These are phyloP conservation scores for Argyrosomus regius DNA, from an alignment of 2,797 vertebrate genomes.

Conservation along the genomic window DNA sequence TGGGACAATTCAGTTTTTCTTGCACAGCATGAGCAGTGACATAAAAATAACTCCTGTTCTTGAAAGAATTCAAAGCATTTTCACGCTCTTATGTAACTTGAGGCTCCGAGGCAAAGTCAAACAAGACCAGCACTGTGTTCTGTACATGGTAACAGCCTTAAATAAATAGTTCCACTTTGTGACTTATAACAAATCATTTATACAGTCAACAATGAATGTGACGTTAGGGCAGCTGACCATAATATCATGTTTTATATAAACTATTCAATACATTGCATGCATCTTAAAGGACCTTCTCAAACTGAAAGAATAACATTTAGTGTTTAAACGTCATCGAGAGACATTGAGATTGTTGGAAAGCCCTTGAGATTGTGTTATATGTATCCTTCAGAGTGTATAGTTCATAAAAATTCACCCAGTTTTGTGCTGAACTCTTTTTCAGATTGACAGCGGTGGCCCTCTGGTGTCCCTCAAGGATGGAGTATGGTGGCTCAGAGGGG, in stretches of 20 bases:
- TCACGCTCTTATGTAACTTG: conserved; percentile 45
- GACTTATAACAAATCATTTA: conserved; percentile 37
- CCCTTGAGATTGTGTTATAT: neutral
- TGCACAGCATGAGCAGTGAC: conserved; percentile 9
- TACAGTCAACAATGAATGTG: conserved; percentile 27
- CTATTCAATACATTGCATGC: conserved; percentile 1
- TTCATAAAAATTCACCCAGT: neutral
- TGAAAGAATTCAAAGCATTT: conserved; percentile 51
- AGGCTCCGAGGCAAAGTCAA: conserved; percentile 33
- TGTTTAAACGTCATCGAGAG: neutral
- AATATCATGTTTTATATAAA: conserved; percentile 14
- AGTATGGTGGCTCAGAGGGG: conserved; percentile 90
- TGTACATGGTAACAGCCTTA: conserved; percentile 21
- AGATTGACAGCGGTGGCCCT: conserved; percentile 90
- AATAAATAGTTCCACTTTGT: conserved; percentile 38
- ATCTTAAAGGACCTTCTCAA: neutral
- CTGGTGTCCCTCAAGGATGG: conserved; percentile 83
- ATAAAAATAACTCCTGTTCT: conserved; percentile 22
- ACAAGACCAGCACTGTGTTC: conserved; percentile 59
- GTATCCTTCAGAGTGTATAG: neutral
- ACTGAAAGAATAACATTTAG: conserved; percentile 2
- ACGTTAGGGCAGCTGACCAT: conserved; percentile 53
- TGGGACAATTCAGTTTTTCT: conserved; percentile 7
- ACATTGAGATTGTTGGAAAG: neutral
- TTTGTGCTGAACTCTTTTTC: conserved; percentile 27